Base-by-base conservation (phyloP, 2,888 invertebrate genomes). In the Yponomeuta malinellus region DNA sequence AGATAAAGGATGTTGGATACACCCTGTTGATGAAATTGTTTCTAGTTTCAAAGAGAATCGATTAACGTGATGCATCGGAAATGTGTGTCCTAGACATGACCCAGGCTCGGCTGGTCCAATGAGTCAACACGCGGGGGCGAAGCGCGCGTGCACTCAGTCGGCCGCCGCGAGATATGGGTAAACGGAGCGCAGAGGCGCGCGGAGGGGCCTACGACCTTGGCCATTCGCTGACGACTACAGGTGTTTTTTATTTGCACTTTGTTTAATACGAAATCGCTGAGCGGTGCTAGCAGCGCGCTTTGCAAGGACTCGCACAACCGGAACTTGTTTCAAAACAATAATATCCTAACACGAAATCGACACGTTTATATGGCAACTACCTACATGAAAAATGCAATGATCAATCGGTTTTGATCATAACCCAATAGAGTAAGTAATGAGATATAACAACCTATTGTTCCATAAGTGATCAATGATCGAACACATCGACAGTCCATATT, bases 101-200 rank as follows among this genome's bases (percentile, higher is more conserved):
- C 84, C 77, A 77, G 77, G 73, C 75, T 15, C 63, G 10, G 59
- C 63, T 37, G 63, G 70, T 37, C 63, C 76, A 80, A 84, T 87
- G 89, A 88, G 84, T 89, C 87, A 88, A 78, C 78, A 77, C 74
- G 86, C 83, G 87, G 85, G 85, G 86, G 87, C 83, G 87, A 82
- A 74, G 78, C 78, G 48, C 64, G 82, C 82, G 81, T 89, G 88
- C 90, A 88, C 83, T 87, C 83, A 43, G 43, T 43, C 43, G 43
- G 87, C 87, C 87, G 87, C 87, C 87, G 89, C 88, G 88, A 90
- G 88, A 92, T 91, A 88, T 91, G 87, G 91, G 90, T 91, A 89
- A 91, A 86, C 90, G 89, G 88, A 90, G 82, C 85, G 83, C 86
- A 83, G 86, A 88, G 74, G 69, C 71, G 72, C 52, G 73, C 73